These are phyloP conservation scores for Lordiphosa stackelbergi DNA, from an alignment of 1,140 invertebrate genomes.

Conservation along the genomic window DNA sequence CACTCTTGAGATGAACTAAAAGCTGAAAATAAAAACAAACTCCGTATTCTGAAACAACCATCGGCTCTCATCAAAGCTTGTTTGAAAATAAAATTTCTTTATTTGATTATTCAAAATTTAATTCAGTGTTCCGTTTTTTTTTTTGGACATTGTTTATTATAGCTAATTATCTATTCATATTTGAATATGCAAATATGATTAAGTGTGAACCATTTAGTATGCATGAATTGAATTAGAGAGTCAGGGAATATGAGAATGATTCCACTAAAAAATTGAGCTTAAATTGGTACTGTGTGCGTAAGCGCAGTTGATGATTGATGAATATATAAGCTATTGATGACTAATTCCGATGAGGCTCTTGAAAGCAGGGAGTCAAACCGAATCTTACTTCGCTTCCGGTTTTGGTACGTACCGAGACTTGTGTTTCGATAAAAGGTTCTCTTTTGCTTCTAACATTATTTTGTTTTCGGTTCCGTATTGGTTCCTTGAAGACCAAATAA, in stretches of 20 bases:
- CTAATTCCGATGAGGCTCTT: too few species aligned
- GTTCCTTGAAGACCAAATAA: too few species aligned
- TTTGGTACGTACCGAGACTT: too few species aligned
- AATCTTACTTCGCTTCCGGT: too few species aligned
- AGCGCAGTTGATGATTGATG: too few species aligned
- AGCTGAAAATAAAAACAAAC: slow-evolving; percentile 28
- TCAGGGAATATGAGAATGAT: background rate
- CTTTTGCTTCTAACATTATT: too few species aligned
- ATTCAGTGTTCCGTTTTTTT: slow-evolving; percentile 38
- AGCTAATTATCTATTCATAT: slow-evolving; percentile 43
- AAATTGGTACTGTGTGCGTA: too few species aligned
- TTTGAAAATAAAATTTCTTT: slow-evolving; percentile 14
- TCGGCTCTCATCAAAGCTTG: slow-evolving; percentile 22
- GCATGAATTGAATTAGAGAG: slow-evolving; percentile 37
- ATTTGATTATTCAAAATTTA: slow-evolving; percentile 23
- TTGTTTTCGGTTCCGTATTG: too few species aligned
- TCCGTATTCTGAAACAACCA: slow-evolving; percentile 6
- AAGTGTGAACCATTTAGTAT: slow-evolving; percentile 62
- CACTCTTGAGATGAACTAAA: slow-evolving; percentile 23
- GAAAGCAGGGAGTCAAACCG: too few species aligned
- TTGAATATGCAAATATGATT: slow-evolving; percentile 69
- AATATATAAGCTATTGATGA: too few species aligned
- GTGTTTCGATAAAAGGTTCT: too few species aligned
- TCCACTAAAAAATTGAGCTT: too few species aligned
- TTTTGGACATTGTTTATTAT: slow-evolving; percentile 44